These are phyloP conservation scores for Machimus rusticus DNA, from an alignment of 2,888 invertebrate species.

Conservation along the genomic window DNA sequence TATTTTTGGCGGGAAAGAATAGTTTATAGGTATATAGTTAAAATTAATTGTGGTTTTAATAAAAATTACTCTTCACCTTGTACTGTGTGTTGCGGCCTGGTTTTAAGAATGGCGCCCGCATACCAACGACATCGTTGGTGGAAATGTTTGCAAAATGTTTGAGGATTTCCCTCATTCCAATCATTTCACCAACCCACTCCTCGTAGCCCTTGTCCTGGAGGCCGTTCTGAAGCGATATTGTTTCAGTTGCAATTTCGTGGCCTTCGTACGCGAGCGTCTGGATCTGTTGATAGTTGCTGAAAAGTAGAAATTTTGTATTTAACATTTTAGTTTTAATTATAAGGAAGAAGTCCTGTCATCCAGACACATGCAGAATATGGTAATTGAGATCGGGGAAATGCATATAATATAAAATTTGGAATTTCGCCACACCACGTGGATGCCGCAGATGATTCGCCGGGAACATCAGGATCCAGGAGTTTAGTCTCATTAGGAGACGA, in stretches of 20 bases:
- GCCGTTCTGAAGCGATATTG: constrained; percentile 76
- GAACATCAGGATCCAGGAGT: background rate
- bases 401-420: background rate
- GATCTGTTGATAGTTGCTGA: constrained; percentile 92
- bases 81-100: constrained; percentile 93
- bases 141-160: constrained; percentile 83
- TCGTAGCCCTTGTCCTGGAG: constrained; percentile 90
- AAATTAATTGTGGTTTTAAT: background rate
- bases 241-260: constrained; percentile 78
- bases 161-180: constrained; percentile 90
- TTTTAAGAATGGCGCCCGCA: constrained; percentile 88
- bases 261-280: constrained; percentile 88
- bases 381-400: constrained; percentile 7
- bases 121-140: constrained; percentile 81
- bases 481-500: constrained; percentile 23
- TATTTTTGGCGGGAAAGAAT: constrained; percentile 55
- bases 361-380: background rate
- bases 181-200: constrained; percentile 94
- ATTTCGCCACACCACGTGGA: background rate
- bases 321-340: constrained; percentile 20
- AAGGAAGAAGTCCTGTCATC: background rate
- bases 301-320: constrained; percentile 56
- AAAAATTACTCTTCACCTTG: constrained; percentile 67
- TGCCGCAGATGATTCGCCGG: background rate
- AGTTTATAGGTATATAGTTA: background rate